These are phyloP conservation scores for Rhamnusium bicolor DNA, from an alignment of 2,888 invertebrate genomes.

Conservation along the genomic window DNA sequence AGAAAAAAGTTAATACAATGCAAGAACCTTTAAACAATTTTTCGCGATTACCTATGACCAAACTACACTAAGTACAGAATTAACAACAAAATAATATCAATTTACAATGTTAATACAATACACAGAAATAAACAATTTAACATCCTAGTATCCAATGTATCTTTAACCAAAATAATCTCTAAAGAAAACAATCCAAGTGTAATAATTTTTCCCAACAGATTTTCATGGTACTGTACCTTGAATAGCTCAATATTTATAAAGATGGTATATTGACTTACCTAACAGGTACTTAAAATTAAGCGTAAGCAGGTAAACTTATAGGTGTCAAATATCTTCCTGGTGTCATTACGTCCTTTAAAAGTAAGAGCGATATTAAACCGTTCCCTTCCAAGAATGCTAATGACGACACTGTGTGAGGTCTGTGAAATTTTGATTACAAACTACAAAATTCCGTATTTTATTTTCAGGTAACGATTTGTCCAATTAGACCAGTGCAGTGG, in stretches of 20 bases:
- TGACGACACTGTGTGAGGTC: conserved; percentile 36
- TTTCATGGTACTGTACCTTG: not conserved
- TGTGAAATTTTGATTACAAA: conserved; percentile 32
- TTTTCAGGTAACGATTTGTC: not conserved
- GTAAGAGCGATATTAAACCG: conserved; percentile 27
- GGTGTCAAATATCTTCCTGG: conserved; percentile 23
- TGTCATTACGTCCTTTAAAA: conserved; percentile 31
- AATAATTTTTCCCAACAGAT: not conserved
- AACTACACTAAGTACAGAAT: no score
- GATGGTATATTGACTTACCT: conserved; percentile 32
- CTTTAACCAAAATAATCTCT: not conserved
- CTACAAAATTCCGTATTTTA: not conserved
- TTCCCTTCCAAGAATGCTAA: conserved; percentile 34
- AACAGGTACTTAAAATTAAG: conserved; percentile 44
- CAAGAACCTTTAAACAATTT: no score
- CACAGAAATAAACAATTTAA: no score
- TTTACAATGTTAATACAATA: no score
- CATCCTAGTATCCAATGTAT: no score
- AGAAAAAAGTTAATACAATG: no score
- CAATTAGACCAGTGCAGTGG: no score
- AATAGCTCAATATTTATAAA: not conserved
- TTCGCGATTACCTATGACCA: no score
- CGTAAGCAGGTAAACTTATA: conserved; percentile 42
- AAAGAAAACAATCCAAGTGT: not conserved
- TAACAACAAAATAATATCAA: no score